These are phyloP conservation scores for Megaptera novaeangliae DNA, from an alignment of 2,113 vertebrate species.

Conservation along the genomic window DNA sequence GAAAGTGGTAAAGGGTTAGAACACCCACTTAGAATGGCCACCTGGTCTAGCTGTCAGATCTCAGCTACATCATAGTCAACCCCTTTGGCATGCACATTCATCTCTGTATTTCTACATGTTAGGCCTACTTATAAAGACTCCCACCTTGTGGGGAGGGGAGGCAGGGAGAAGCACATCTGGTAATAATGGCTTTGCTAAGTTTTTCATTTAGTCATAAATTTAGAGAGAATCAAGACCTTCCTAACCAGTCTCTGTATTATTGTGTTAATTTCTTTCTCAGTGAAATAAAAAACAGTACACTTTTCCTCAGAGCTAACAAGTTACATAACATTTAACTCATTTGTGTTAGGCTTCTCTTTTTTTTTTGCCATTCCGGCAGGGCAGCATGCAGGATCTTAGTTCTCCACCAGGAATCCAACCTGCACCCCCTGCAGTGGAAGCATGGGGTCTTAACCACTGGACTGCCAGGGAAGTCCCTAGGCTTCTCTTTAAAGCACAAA, in stretches of 20 bases:
- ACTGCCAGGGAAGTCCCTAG: not conserved
- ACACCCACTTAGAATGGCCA: not conserved
- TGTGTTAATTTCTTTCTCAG: not conserved
- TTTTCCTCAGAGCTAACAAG: not conserved
- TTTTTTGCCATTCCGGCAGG: not conserved
- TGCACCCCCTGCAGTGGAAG: not conserved
- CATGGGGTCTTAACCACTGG: not conserved
- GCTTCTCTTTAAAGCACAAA: not conserved
- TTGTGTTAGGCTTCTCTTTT: not conserved
- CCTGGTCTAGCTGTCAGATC: not conserved
- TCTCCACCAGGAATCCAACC: not conserved
- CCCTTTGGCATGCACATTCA: not conserved
- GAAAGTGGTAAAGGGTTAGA: not conserved
- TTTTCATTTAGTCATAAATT: conserved; percentile 24
- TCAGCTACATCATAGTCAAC: not conserved
- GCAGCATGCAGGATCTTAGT: not conserved
- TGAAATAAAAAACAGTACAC: not conserved
- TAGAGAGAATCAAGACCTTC: not conserved
- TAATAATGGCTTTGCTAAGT: not conserved
- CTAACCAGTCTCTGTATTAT: not conserved
- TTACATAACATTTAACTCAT: not conserved
- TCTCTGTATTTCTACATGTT: not conserved
- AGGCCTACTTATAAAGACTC: not conserved
- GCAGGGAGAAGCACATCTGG: not conserved
- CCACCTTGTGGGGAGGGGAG: not conserved